Base-by-base conservation (phyloP, 2,797 vertebrate genomes). In the Halcyon smyrnensis region DNA sequence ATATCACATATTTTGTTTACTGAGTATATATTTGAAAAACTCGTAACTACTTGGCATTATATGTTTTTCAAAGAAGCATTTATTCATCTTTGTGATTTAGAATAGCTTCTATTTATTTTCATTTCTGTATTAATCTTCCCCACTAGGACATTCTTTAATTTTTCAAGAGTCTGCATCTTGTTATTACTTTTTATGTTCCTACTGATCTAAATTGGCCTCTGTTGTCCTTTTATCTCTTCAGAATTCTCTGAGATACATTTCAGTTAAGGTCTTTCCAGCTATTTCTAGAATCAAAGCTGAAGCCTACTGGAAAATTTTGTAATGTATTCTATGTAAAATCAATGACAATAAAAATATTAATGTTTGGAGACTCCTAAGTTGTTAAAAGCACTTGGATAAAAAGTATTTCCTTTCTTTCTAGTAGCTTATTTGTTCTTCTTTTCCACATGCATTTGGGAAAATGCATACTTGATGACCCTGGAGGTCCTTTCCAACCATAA, bases 81-180 rank as follows among this genome's bases (percentile, higher is more conserved):
- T 71, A 73, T 95, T 97, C 69, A 70, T 92, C 25, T 93, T 91
- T 96, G 51, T 77, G n/a, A 81, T 85, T 93, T 93, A 85, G 50
- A 96, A 64, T 84, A 89, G n/a, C 4, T 82, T 89, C 45, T 81
- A 53, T 90, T 89, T 77, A 50, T 93, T 97, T 95, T 96, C 93
- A 84, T 94, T 95, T 76, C 71, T 80, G n/a, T 69, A 84, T 69
- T 96, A 85, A 95, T 89, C 59, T 95, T 97, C 37, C 27, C 48
- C 63, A 32, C 25, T 92, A 85, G 65, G 53, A 84, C 57, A 75
- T 62, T 57, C 15, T 80, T 96, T 92, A 90, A 81, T 68, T 50
- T 90, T 95, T 96, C 91, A 89, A 50, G 56, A 93, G 65, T 71
- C 25, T 45, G 51, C 30, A 48, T 30, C 13, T 80, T 85, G 8